Evolutionary conservation across 2,797 vertebrate species (phyloP), one percentile per base, ranked within the genome.

Genomic region (Danio tinwini): DNA sequence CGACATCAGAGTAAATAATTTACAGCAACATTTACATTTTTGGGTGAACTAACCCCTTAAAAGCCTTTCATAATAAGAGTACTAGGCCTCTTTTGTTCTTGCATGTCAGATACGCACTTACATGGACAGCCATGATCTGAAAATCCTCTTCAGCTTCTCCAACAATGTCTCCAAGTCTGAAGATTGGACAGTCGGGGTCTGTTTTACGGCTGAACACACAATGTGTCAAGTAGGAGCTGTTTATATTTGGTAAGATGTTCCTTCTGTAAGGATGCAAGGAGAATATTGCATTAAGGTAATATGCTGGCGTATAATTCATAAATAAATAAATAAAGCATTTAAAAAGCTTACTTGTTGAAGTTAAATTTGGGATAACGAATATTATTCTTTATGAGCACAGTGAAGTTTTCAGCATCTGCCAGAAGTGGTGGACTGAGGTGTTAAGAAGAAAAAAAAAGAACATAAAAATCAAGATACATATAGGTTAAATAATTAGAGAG

Each of bases 371-470:
- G 96, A 81, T 96, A 98, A 5, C 93, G 83, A 62, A 97, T 91
- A 69, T 93, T 96, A 86, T 95, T 96, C 84, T 97, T 97, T 83
- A 96, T 94, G 69, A 98, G 91, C 50, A 98, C 94, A 0, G 96
- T 96, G 88, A 97, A 98, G 90, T 97, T 95, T 88, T 96, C 94
- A 0, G 96, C 95, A 44, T 92, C 93, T 50, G 86, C 90, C 83
- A 97, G 84, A 87, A 96, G 81, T 5, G 91, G 93, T 29, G 96
- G 96, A 58, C 96, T 97, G 81, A 70, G 82, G 63, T 1, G 13
- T 19, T 6, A 67, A n/a, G 21, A 11, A 76, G 11, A 74, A 56
- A 13, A 7, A 17, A 9, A 71, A 13, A 42, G 4, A 5, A 40
- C 6, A 40, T 39, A 1, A 40, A 4, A 62, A n/a, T n/a, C n/a